Percentiles rank a stretch among this genome's conserved stretches.
These are phyloP conservation scores for Oophaga pumilio DNA, from an alignment of 2,113 vertebrate species.

Conservation along the genomic window DNA sequence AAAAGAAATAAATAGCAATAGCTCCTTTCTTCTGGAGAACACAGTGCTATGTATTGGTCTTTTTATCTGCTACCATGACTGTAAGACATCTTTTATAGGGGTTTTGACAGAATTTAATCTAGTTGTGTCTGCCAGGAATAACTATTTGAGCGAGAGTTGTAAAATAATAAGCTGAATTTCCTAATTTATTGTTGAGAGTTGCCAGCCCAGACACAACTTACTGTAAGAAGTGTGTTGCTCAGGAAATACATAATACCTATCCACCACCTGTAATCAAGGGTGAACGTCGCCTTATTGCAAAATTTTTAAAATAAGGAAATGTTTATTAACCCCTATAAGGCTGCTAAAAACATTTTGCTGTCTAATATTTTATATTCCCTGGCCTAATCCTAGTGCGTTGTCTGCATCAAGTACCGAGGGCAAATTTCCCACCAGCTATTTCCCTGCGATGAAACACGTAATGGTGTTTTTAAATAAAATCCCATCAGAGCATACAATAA, in stretches of 20 bases:
- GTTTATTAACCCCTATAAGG: background rate
- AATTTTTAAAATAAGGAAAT: background rate
- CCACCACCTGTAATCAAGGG: background rate
- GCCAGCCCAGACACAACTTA: background rate
- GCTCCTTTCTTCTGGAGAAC: background rate
- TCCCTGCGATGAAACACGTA: background rate
- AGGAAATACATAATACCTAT: background rate
- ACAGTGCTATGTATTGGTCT: background rate
- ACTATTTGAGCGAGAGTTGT: background rate
- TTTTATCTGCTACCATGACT: background rate
- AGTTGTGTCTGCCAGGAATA: background rate
- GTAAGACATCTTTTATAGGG: background rate
- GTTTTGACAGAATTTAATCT: background rate
- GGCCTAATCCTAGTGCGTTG: background rate
- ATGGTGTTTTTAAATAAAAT: too few relatives aligned
- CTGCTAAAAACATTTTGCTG: background rate
- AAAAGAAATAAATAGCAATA: slow-evolving; percentile 8
- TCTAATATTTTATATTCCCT: background rate
- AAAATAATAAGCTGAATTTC: background rate
- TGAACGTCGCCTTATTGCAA: background rate
- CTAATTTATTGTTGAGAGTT: background rate
- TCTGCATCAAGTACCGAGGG: background rate
- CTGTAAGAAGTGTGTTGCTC: background rate
- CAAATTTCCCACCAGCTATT: background rate
- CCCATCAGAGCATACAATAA: too few relatives aligned